Percentiles rank a stretch among this genome's conserved stretches.
Evolutionary conservation across 2,888 invertebrate genomes (phyloP).

Genomic region (Hirtodrosophila alboralis): DNA sequence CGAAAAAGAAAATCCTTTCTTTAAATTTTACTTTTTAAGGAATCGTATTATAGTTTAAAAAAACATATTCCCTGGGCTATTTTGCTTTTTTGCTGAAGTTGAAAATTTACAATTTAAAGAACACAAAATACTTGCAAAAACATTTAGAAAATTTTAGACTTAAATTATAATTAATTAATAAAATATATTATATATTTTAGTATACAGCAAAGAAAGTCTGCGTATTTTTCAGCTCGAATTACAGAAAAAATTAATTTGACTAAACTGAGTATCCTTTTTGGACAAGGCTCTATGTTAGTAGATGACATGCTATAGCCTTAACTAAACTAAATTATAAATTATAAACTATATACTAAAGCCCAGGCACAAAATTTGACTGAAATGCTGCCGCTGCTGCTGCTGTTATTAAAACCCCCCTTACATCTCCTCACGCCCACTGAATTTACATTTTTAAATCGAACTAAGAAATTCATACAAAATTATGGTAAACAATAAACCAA

Average conservation of each 20-base stretch:
- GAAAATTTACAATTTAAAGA: constrained; percentile 4
- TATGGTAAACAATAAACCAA: constrained; percentile 36
- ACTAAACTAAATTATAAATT: constrained; percentile 31
- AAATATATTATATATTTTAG: constrained; percentile 10
- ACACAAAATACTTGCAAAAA: constrained; percentile 17
- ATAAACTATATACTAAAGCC: constrained; percentile 38
- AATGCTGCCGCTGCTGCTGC: constrained; percentile 29
- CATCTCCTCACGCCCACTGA: neutral
- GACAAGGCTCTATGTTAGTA: constrained; percentile 31
- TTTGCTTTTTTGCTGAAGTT: neutral
- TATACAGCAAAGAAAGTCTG: constrained; percentile 36
- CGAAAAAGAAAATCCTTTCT: no score
- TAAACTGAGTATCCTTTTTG: constrained; percentile 67
- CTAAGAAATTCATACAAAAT: constrained; percentile 35
- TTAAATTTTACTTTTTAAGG: constrained; percentile 11
- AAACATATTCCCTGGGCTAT: constrained; percentile 20
- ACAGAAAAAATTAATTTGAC: constrained; percentile 50
- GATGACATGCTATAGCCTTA: constrained; percentile 26
- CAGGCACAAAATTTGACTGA: constrained; percentile 51
- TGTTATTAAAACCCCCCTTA: no score
- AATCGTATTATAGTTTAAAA: constrained; percentile 5
- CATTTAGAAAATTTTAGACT: constrained; percentile 13
- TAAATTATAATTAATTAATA: constrained; percentile 21
- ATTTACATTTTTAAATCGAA: constrained; percentile 41
- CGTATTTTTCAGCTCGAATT: constrained; percentile 14